Evolutionary conservation across 2,113 vertebrate species (phyloP).

Genomic region (Catagonus wagneri): DNA sequence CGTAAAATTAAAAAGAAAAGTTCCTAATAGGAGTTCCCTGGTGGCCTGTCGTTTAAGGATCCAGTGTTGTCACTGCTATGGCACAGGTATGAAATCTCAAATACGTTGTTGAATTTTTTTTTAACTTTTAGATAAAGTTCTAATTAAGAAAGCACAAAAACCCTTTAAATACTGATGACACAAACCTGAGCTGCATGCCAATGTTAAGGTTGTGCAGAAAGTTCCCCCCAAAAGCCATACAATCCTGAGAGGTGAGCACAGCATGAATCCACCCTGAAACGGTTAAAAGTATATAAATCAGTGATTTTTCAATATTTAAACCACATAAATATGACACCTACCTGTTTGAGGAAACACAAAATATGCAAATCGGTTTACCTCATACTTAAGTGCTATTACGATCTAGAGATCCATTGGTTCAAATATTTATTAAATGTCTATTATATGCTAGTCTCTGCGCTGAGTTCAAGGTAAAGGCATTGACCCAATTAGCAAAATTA

Average conservation of each 20-base stretch:
- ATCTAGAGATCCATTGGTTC: too few species aligned
- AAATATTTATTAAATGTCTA: background rate
- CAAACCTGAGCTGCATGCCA: constrained; percentile 99
- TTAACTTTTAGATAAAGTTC: constrained; percentile 47
- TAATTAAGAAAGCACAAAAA: constrained; percentile 53
- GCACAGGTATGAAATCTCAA: background rate
- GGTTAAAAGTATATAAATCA: background rate
- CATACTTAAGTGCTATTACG: background rate
- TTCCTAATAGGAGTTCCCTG: background rate
- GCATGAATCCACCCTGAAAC: constrained; percentile 98
- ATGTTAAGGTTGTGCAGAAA: constrained; percentile 99
- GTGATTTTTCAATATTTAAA: background rate
- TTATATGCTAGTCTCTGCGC: background rate
- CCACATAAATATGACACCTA: background rate
- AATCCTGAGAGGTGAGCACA: constrained; percentile 99
- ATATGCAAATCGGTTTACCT: background rate
- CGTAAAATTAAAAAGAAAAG: background rate
- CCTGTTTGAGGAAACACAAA: background rate
- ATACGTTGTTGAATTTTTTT: constrained; percentile 39
- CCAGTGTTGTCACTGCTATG: too few species aligned
- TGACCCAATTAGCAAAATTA: background rate
- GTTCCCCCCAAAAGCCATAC: constrained; percentile 99
- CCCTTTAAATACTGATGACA: background rate
- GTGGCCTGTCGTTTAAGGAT: too few species aligned
- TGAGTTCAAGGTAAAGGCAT: background rate